phyloP scores from a whole-genome alignment of 2,797 vertebrate genomes.

The Fistularia tabacaria region DNA sequence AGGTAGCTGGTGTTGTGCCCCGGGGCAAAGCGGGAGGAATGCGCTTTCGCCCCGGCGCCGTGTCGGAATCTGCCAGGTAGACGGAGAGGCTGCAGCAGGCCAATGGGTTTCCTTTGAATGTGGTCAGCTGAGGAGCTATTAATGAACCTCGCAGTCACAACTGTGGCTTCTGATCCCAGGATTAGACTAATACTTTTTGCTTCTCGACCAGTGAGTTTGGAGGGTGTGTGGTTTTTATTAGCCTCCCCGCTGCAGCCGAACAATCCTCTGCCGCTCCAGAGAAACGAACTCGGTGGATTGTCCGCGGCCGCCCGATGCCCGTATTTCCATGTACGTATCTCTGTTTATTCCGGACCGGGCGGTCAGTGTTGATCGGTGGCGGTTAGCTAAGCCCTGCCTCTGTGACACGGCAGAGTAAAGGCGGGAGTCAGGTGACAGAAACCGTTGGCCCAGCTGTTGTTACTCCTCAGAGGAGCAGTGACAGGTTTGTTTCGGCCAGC shows the following conservation, averaged over 20 bases:
- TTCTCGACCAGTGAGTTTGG: conserved; percentile 34
- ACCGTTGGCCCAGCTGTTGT: conserved; percentile 74
- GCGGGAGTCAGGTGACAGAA: conserved; percentile 66
- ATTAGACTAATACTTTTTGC: conserved; percentile 59
- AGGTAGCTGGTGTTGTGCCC: too few species aligned
- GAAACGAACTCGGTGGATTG: too few species aligned
- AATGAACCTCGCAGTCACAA: conserved; percentile 50
- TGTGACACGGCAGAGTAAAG: conserved; percentile 22
- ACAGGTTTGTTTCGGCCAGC: conserved; percentile 46
- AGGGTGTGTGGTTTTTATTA: conserved; percentile 29
- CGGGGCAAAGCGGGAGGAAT: too few species aligned
- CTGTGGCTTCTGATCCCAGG: conserved; percentile 50
- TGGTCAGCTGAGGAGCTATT: conserved; percentile 52
- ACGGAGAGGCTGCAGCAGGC: conserved; percentile 22
- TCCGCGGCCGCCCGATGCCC: too few species aligned
- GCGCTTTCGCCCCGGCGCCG: too few species aligned
- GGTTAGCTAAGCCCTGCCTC: conserved; percentile 1
- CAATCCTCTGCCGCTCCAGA: too few species aligned
- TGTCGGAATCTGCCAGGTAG: conserved; percentile 37
- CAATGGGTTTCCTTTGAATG: conserved; percentile 52
- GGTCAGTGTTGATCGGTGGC: too few species aligned
- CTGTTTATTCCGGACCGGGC: too few species aligned
- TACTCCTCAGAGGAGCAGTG: conserved; percentile 61
- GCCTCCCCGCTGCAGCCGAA: background rate
- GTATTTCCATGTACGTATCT: too few species aligned